These are phyloP conservation scores for Simalia tracyae DNA, from an alignment of 2,797 vertebrate species.

Conservation along the genomic window DNA sequence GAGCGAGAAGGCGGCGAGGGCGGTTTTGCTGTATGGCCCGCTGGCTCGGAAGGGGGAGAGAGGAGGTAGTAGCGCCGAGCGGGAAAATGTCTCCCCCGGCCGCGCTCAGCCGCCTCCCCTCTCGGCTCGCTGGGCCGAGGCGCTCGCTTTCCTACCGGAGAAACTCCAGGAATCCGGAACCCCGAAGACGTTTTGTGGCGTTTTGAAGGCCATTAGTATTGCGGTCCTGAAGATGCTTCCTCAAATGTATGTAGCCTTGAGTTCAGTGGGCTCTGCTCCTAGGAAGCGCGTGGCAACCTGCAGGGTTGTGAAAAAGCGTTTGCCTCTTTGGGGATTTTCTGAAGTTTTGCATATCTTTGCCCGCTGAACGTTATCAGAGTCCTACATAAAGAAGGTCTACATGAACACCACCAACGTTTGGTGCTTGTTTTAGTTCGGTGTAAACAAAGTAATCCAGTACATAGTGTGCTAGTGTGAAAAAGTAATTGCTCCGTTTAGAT, in stretches of 20 bases:
- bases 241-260: neutral
- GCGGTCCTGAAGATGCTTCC: neutral
- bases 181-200: neutral
- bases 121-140: neutral
- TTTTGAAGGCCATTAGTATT: neutral
- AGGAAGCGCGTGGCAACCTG: neutral
- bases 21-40: neutral
- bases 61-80: neutral
- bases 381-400: neutral
- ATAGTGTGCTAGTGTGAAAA: neutral
- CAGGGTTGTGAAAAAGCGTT: neutral
- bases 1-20: neutral
- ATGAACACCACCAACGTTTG: neutral
- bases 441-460: neutral
- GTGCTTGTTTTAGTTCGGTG: neutral
- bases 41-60: neutral
- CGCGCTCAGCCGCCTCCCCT: neutral
- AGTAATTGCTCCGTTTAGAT: neutral
- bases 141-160: too few species aligned
- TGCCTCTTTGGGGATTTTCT: neutral
- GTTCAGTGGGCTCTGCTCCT: neutral
- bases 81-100: neutral
- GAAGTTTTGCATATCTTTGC: neutral
- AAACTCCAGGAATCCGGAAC: neutral
- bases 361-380: neutral